Evolutionary conservation across 2,113 vertebrate species (phyloP).

Genomic region (Rattus norvegicus): DNA sequence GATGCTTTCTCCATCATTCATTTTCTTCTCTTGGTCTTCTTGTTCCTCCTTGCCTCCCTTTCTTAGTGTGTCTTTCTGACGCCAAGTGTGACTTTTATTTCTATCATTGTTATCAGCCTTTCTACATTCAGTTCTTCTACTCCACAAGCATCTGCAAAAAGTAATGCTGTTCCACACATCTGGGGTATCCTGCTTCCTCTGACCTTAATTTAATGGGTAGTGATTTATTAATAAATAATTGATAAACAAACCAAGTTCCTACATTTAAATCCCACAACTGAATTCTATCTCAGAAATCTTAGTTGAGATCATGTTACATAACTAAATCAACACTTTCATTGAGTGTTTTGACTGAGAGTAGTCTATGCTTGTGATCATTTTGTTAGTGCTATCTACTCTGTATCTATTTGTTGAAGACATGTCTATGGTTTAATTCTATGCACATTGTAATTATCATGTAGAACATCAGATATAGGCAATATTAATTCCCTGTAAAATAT

Average conservation of each 20-base stretch:
- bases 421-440: neutral
- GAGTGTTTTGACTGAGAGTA: neutral
- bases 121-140: neutral
- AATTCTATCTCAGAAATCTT: neutral
- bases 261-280: neutral
- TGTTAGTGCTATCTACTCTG: neutral
- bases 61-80: neutral
- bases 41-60: neutral
- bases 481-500: neutral
- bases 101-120: neutral
- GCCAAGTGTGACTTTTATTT: slow-evolving; percentile 30
- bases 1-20: neutral
- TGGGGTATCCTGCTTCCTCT: neutral
- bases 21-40: neutral
- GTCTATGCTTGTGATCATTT: neutral
- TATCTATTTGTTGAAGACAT: neutral
- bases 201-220: neutral
- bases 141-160: neutral
- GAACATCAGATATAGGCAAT: neutral
- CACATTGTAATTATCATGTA: neutral
- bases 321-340: neutral
- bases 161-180: neutral
- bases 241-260: neutral
- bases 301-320: neutral
- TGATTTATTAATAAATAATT: neutral